A percentile compares a stretch with the other conserved stretches of the same genome.
These are phyloP conservation scores for Nasonia oneida DNA, from an alignment of 2,888 invertebrate genomes.

Conservation along the genomic window DNA sequence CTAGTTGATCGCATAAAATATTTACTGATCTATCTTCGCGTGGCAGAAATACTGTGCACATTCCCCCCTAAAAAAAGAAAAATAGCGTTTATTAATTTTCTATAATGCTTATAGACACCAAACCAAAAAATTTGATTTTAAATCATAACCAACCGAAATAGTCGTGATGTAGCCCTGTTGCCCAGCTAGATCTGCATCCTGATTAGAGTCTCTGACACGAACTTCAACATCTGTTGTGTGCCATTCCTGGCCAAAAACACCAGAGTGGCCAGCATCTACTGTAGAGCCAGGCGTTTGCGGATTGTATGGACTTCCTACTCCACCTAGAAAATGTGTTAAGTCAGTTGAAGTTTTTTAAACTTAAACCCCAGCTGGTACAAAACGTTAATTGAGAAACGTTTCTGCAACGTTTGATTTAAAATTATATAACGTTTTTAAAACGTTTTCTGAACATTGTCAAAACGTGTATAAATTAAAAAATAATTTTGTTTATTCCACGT, in stretches of 20 bases:
- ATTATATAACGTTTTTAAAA: no score
- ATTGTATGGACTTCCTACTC: conserved; percentile 85
- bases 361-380: neutral
- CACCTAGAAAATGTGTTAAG: conserved; percentile 70
- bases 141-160: conserved; percentile 82
- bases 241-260: conserved; percentile 85
- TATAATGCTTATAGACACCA: neutral
- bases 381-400: no score
- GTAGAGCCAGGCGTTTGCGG: conserved; percentile 91
- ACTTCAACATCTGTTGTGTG: conserved; percentile 95
- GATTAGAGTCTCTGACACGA: conserved; percentile 88
- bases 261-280: conserved; percentile 81
- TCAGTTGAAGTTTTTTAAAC: neutral
- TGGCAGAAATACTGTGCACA: conserved; percentile 93
- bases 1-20: conserved; percentile 91
- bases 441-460: no score
- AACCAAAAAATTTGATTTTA: neutral
- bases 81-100: neutral
- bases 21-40: conserved; percentile 93
- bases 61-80: conserved; percentile 83
- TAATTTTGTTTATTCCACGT: no score
- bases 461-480: no score
- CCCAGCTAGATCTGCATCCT: conserved; percentile 85
- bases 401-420: no score
- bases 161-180: conserved; percentile 93